A percentile compares a stretch with the other conserved stretches of the same genome.
Evolutionary conservation across 2,113 vertebrate genomes (phyloP).

Genomic region (Nothocercus nigrocapillus): DNA sequence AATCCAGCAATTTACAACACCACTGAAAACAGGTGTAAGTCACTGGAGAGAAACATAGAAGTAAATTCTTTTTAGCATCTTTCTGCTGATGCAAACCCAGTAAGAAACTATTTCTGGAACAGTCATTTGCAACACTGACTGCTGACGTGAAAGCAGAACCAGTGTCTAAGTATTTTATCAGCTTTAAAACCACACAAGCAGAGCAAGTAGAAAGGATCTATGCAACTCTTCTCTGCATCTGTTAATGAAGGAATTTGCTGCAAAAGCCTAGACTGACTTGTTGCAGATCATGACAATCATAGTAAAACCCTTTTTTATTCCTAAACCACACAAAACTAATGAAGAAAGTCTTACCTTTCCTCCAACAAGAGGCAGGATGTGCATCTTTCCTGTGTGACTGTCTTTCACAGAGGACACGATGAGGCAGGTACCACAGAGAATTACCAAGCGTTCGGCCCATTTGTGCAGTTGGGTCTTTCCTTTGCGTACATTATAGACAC

Average conservation of each 20-base stretch:
- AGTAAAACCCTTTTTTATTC: background rate
- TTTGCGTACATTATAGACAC: slow-evolving; percentile 92
- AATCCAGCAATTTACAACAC: background rate
- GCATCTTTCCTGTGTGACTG: slow-evolving; percentile 93
- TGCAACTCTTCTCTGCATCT: background rate
- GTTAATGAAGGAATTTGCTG: background rate
- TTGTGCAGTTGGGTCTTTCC: slow-evolving; percentile 97
- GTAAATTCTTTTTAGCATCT: background rate
- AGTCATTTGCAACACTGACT: background rate
- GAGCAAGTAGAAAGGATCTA: background rate
- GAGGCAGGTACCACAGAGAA: slow-evolving; percentile 95
- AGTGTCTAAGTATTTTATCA: background rate
- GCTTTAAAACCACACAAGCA: background rate
- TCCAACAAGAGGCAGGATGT: slow-evolving; percentile 93
- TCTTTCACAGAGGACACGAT: slow-evolving; percentile 96
- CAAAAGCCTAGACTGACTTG: background rate
- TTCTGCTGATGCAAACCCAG: background rate
- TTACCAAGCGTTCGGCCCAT: slow-evolving; percentile 94
- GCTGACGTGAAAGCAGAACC: background rate
- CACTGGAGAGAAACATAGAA: slow-evolving; percentile 2
- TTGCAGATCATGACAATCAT: background rate
- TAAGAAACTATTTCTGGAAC: background rate
- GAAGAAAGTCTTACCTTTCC: slow-evolving; percentile 87
- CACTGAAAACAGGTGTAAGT: slow-evolving; percentile 6
- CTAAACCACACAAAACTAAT: background rate